Evolutionary conservation across 1,140 invertebrate species (phyloP).

Genomic region (Papilio polytes): DNA sequence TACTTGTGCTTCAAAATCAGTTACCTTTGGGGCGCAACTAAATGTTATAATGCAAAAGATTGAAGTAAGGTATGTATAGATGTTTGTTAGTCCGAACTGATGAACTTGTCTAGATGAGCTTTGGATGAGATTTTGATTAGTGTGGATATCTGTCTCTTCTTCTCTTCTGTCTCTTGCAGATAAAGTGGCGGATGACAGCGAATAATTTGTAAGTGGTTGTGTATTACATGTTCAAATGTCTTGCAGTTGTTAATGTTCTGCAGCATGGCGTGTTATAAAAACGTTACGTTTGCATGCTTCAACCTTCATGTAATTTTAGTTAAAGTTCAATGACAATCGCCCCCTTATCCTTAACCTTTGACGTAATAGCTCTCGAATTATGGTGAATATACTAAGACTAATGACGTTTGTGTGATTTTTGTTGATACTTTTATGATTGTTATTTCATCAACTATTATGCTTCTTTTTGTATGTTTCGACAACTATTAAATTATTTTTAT

Average conservation of each 20-base stretch:
- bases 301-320: slow-evolving; percentile 12
- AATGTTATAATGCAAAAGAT: no score
- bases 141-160: no score
- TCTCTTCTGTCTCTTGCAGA: no score
- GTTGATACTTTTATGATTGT: neutral
- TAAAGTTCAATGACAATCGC: neutral
- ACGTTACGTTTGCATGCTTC: slow-evolving; percentile 6
- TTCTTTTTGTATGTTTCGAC: neutral
- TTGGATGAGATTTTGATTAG: no score
- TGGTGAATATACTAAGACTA: neutral
- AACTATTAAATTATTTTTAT: neutral
- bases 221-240: neutral
- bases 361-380: slow-evolving; percentile 8
- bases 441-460: neutral
- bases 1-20: neutral
- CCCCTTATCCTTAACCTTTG: slow-evolving; percentile 13
- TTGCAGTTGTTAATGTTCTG: neutral
- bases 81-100: no score
- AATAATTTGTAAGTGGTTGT: neutral
- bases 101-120: no score
- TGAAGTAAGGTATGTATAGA: no score
- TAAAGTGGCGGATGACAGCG: no score
- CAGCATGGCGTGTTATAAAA: slow-evolving; percentile 15
- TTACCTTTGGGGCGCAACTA: neutral
- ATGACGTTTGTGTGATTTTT: neutral